Evolutionary conservation across 2,113 vertebrate species (phyloP), one percentile per base, ranked within the genome.

Genomic region (Rhinolophus sinicus): DNA sequence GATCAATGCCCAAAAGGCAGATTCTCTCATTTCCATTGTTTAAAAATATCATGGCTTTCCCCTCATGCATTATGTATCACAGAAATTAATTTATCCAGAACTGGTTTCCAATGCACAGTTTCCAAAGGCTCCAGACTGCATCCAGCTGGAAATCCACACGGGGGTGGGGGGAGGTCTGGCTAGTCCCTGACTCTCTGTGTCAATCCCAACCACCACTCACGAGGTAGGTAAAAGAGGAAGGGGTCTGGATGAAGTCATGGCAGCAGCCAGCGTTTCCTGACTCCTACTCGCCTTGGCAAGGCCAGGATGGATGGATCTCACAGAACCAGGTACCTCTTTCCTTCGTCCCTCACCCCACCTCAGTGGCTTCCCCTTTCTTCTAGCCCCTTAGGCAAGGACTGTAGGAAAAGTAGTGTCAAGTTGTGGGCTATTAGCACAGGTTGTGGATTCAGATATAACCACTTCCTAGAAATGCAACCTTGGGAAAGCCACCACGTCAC

Each of bases 31-130:
- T 96, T 70, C 78, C 96, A 95, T 93, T 97, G 91, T 96, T 90
- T 85, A 96, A 97, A 97, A 95, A 97, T 93, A 97, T 56, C 95
- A 78, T 1, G 30, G 87, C 83, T 94, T 90, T 96, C 82, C 67
- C 81, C 73, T 95, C 47, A 98, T 96, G 75, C 58, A 95, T 97
- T 87, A 95, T 80, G 38, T 54, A 92, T 78, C 38, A 30, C 24
- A 64, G 83, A 97, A 97, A 97, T 96, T 96, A 96, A 97, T 97
- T 92, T 95, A 96, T 93, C 94, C 58, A 33, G 72, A 93, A 87
- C 67, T 47, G 86, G 86, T 94, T 97, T 70, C 77, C 78, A 77
- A 70, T 50, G 73, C 56, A 87, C 21, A 58, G 58, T 56, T 93
- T 96, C 77, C 44, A 92, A 93, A 85, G 44, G 3, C 24, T 90